Percentiles rank a stretch among this genome's conserved stretches.
These are phyloP conservation scores for Leptatherina wallacei DNA, from an alignment of 2,797 vertebrate species.

Conservation along the genomic window DNA sequence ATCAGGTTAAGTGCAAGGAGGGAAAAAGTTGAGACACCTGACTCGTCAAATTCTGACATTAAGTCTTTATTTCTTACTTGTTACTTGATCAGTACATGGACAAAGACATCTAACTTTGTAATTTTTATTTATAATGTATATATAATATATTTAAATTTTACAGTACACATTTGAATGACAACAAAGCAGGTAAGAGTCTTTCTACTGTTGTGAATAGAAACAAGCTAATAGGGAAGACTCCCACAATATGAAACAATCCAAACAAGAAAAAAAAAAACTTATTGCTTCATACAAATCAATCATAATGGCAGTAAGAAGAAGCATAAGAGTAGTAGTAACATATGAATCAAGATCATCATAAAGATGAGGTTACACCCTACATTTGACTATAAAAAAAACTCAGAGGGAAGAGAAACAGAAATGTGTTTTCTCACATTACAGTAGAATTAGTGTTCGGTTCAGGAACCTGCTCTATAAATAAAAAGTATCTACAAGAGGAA, in stretches of 20 bases:
- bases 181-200: conserved; percentile 78
- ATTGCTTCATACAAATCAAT: conserved; percentile 85
- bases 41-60: conserved; percentile 44
- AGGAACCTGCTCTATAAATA: conserved; percentile 69
- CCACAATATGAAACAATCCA: conserved; percentile 72
- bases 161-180: conserved; percentile 77
- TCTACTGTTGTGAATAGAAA: conserved; percentile 74
- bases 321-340: conserved; percentile 64
- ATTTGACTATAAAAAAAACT: conserved; percentile 63
- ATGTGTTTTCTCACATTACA: conserved; percentile 69
- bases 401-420: conserved; percentile 57
- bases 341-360: conserved; percentile 69
- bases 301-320: conserved; percentile 72
- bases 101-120: conserved; percentile 76
- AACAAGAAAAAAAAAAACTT: conserved; percentile 72
- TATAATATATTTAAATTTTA: conserved; percentile 78
- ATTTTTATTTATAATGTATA: conserved; percentile 66
- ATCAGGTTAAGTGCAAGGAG: too few species aligned
- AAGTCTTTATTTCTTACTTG: conserved; percentile 80
- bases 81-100: conserved; percentile 82
- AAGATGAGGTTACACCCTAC: conserved; percentile 63
- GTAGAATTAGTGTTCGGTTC: conserved; percentile 63
- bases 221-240: conserved; percentile 69
- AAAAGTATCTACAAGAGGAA: conserved; percentile 77
- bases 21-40: background rate